Conservation (phyloP, 2,797 vertebrate species). For the Gouania willdenowi region DNA sequence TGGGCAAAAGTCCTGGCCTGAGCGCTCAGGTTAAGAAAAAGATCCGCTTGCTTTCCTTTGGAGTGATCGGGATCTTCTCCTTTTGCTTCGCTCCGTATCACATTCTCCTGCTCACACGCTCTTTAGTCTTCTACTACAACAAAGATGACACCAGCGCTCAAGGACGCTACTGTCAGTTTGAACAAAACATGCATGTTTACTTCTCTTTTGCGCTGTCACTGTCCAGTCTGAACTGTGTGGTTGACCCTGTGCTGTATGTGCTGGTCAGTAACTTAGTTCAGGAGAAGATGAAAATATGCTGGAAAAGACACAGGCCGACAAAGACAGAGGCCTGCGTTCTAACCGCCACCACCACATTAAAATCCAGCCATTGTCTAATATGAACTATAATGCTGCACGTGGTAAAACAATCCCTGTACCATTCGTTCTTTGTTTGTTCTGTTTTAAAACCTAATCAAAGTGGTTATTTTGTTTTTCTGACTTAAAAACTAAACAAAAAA, state of each 20-base stretch:
- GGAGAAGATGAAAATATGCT: conserved; percentile 54
- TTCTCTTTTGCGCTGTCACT: conserved; percentile 70
- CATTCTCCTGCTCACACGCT: conserved; percentile 67
- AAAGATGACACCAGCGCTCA: fast-evolving
- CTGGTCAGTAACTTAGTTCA: conserved; percentile 69
- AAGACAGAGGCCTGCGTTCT: background rate
- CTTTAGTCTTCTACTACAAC: conserved; percentile 48
- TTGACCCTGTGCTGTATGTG: conserved; percentile 79
- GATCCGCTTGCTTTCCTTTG: conserved; percentile 70
- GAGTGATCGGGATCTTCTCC: conserved; percentile 75
- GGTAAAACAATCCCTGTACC: too few species aligned
- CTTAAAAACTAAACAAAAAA: too few species aligned
- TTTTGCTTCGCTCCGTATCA: conserved; percentile 80
- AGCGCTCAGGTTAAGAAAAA: conserved; percentile 64
- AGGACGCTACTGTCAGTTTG: conserved; percentile 64
- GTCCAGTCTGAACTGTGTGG: conserved; percentile 75
- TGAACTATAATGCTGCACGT: conserved; percentile 21
- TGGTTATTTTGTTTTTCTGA: too few species aligned
- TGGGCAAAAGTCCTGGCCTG: conserved; percentile 67
- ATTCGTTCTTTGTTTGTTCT: too few species aligned
- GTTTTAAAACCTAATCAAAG: too few species aligned
- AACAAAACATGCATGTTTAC: conserved; percentile 49
- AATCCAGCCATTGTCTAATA: conserved; percentile 25
- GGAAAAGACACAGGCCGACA: conserved; percentile 4
- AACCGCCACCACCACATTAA: conserved; percentile 2